Conservation (phyloP, 2,888 invertebrate genomes). For the Ochropacha duplaris region DNA sequence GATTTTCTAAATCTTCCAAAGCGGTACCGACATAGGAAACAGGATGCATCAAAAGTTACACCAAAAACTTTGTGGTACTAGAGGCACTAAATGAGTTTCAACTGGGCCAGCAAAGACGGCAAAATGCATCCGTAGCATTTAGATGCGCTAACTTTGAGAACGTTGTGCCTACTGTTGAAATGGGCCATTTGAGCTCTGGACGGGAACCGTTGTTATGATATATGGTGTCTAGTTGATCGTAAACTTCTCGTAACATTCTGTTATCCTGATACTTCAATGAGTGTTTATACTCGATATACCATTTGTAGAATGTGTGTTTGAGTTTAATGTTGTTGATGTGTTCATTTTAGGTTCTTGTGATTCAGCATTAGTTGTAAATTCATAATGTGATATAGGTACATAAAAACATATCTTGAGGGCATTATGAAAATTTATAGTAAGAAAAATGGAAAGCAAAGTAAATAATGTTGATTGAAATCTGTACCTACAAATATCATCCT, state of each 20-base stretch:
- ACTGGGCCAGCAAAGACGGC: conserved; percentile 7
- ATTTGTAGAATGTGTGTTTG: background rate
- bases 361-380: too few species aligned
- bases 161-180: conserved; percentile 5
- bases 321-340: background rate
- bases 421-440: too few species aligned
- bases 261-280: background rate
- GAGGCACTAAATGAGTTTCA: background rate
- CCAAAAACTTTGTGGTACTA: conserved; percentile 1
- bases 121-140: conserved; percentile 11
- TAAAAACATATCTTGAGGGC: too few species aligned
- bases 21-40: background rate
- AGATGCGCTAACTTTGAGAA: conserved; percentile 7
- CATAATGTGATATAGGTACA: too few species aligned
- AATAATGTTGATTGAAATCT: too few species aligned
- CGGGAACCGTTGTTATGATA: conserved; percentile 1
- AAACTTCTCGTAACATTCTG: conserved; percentile 2
- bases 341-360: background rate
- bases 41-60: background rate
- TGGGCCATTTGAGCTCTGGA: conserved; percentile 1
- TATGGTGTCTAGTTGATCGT: conserved; percentile 4
- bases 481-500: too few species aligned
- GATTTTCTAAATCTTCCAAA: too few species aligned
- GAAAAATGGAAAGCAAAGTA: too few species aligned
- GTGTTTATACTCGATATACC: background rate